Conservation (phyloP, 2,113 vertebrate genomes). For the Odontesthes bonariensis region DNA sequence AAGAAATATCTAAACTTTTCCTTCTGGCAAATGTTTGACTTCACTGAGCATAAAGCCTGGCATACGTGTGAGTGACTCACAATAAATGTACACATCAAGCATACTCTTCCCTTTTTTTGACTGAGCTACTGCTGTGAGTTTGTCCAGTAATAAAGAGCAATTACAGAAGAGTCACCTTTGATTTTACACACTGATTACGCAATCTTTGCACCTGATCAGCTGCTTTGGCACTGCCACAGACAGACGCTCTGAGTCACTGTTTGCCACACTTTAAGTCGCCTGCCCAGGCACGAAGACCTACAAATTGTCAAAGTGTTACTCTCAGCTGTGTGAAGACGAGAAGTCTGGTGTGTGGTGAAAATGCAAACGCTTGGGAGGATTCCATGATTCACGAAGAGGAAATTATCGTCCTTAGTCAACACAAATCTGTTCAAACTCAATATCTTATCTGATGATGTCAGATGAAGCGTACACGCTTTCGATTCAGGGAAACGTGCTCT, state of each 20-base stretch:
- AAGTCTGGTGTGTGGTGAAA: conserved; percentile 6
- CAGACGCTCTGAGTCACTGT: conserved; percentile 29
- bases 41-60: not conserved
- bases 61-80: not conserved
- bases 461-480: not conserved
- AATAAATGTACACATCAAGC: not conserved
- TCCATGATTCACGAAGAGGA: conserved; percentile 47
- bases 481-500: not conserved
- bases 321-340: not conserved
- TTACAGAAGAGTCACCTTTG: not conserved
- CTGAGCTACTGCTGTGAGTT: not conserved
- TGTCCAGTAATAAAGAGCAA: not conserved
- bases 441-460: not conserved
- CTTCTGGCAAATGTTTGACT: not conserved
- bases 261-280: not conserved
- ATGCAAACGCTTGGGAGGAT: conserved; percentile 5
- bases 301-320: conserved; percentile 22
- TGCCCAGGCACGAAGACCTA: conserved; percentile 38
- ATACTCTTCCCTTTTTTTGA: not conserved
- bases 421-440: not conserved
- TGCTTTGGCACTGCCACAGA: not conserved
- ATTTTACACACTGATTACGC: not conserved
- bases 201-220: not conserved
- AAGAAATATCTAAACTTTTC: conserved; percentile 41
- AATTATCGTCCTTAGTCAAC: conserved; percentile 12